A percentile compares a stretch with the other conserved stretches of the same genome.
Evolutionary conservation across 2,113 vertebrate species (phyloP).

Genomic region (Maylandia zebra): DNA sequence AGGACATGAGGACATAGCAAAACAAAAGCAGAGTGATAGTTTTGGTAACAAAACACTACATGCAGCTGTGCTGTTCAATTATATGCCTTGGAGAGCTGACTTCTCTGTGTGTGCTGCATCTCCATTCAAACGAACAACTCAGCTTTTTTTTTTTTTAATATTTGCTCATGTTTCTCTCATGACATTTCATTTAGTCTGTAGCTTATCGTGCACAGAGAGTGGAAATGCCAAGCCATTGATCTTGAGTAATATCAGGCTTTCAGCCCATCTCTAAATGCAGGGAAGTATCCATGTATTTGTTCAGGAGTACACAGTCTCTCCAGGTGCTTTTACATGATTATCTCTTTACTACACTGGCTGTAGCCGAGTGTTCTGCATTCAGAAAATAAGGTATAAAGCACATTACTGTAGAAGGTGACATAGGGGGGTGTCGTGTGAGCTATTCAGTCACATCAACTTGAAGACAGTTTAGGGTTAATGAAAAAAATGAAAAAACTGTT

Average conservation of each 20-base stretch:
- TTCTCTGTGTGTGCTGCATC: background rate
- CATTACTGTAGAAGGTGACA: background rate
- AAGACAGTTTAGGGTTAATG: background rate
- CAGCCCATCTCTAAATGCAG: background rate
- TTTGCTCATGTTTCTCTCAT: background rate
- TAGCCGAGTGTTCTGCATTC: background rate
- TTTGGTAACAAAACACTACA: background rate
- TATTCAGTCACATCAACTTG: background rate
- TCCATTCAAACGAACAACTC: background rate
- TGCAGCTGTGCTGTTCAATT: constrained; percentile 16
- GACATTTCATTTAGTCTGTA: constrained; percentile 42
- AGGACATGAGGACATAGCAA: background rate
- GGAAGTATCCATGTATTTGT: background rate
- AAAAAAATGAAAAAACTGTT: background rate
- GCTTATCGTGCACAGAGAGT: background rate
- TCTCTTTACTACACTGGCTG: background rate
- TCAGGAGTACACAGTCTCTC: background rate
- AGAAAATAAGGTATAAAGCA: background rate
- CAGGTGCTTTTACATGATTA: background rate
- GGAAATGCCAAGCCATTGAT: constrained; percentile 23
- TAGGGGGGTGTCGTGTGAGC: background rate
- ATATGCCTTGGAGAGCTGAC: background rate
- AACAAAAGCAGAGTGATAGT: background rate
- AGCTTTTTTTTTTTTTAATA: background rate
- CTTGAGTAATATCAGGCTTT: background rate